Base-by-base conservation (phyloP, 2,888 invertebrate species). In the Resseliella maxima region DNA sequence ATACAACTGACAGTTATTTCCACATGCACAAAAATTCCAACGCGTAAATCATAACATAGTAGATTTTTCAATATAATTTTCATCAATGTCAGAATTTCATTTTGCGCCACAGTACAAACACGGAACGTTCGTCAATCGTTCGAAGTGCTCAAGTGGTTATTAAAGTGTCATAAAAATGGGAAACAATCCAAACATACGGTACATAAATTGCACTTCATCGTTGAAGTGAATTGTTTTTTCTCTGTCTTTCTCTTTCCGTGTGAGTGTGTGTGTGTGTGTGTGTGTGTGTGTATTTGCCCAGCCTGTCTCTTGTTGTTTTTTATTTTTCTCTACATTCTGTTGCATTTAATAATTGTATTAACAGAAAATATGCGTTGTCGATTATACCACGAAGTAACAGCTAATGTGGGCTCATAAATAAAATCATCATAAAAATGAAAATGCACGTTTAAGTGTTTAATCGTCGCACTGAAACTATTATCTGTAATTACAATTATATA, bases 81-180 rank as follows among this genome's bases (percentile, higher is more conserved):
- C 72, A 72, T 72, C 72, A 72, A 72, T 72, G 72, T 72, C 72
- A 72, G 35, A 72, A 72, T 31, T 72, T 27, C 31, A 72, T 27
- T 6, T 10, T 0, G 27, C 31, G 59, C 21, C 24, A 24, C 50
- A 50, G 50, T 18, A 50, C 21, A 59, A 3, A 35, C 72, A 72
- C 72, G 72, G 72, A 72, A 72, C 72, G 72, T n/a, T 72, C 72
- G 72, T 72, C 72, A 31, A 59, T n/a, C 59, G 21, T 8, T 59
- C 5, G 46, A 50, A n/a, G n/a, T n/a, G 59, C 27, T 31, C 72
- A 72, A 72, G 72, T 72, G 72, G 72, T 72, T 72, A 72, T 72
- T 72, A 72, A 72, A 72, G 72, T 72, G 72, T 72, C 72, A 72
- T 72, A 72, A 72, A 72, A 72, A 72, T 72, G 72, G 72, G 72